Evolutionary conservation across 2,113 vertebrate genomes (phyloP).

Genomic region (Archilochus colubris): DNA sequence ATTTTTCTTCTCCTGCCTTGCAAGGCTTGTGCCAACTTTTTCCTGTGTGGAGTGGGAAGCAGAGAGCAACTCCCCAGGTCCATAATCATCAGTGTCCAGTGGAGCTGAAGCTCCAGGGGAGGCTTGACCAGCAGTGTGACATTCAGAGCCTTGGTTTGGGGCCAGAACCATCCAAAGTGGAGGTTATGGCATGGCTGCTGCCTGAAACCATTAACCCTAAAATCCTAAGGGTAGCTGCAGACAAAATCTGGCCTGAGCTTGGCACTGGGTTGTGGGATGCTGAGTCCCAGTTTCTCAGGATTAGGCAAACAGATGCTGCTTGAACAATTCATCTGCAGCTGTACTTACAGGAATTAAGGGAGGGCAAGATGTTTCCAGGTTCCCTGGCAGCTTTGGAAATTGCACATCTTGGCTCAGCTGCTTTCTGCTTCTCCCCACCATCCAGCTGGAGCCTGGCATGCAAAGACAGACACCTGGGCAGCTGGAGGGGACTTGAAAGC

Average conservation of each 20-base stretch:
- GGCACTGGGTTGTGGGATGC: conserved; percentile 3
- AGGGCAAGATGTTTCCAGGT: not conserved
- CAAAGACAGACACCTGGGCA: not conserved
- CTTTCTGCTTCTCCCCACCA: not conserved
- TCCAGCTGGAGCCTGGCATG: not conserved
- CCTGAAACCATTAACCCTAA: not conserved
- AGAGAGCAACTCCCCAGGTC: not conserved
- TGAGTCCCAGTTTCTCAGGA: conserved; percentile 14
- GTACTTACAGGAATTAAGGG: conserved; percentile 18
- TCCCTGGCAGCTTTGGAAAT: not conserved
- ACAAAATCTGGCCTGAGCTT: not conserved
- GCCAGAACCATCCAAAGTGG: not conserved
- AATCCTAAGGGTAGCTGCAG: not conserved
- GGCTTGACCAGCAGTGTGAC: not conserved
- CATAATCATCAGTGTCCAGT: not conserved
- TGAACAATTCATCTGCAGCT: not conserved
- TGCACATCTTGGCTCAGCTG: not conserved
- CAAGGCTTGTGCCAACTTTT: not conserved
- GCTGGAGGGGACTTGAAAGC: not conserved
- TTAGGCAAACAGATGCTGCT: not conserved
- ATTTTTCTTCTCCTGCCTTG: not conserved
- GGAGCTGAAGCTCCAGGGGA: not conserved
- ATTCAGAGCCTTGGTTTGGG: not conserved
- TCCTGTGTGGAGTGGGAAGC: not conserved
- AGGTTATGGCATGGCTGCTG: not conserved